phyloP scores from a whole-genome alignment of 2,113 vertebrate species.

The Chaetops frenatus region DNA sequence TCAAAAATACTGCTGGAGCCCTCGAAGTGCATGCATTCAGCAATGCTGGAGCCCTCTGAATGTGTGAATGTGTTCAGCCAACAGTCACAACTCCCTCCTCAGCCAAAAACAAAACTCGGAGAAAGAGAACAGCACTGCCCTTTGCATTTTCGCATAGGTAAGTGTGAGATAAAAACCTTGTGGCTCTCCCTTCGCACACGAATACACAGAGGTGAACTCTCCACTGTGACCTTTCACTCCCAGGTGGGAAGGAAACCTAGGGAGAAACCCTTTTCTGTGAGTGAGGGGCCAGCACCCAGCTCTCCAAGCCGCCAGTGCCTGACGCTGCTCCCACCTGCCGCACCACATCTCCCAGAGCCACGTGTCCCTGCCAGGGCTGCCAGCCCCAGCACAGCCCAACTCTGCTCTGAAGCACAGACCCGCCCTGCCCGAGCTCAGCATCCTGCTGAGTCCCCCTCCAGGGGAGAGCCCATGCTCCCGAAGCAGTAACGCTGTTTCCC shows the following conservation, averaged over 20 bases:
- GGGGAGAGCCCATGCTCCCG: accelerated
- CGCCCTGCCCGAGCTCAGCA: accelerated
- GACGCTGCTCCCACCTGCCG: neutral
- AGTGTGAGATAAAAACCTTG: neutral
- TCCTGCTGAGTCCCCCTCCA: neutral
- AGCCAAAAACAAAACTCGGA: neutral
- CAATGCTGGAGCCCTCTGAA: neutral
- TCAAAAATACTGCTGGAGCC: neutral
- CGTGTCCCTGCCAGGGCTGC: accelerated
- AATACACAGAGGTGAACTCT: neutral
- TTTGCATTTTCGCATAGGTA: neutral
- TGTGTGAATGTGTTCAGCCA: neutral
- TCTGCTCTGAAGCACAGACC: neutral
- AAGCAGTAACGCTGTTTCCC: neutral
- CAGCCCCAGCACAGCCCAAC: neutral
- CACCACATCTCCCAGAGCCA: neutral
- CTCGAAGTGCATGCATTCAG: neutral
- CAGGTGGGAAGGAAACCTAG: neutral
- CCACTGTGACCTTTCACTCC: neutral
- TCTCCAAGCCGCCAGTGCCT: accelerated
- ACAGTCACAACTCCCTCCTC: neutral
- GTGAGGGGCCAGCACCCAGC: neutral
- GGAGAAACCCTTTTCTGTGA: neutral
- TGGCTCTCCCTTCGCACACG: neutral
- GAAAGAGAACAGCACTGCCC: neutral